These are phyloP conservation scores for Myotis daubentonii DNA, from an alignment of 2,797 vertebrate genomes.

Conservation along the genomic window DNA sequence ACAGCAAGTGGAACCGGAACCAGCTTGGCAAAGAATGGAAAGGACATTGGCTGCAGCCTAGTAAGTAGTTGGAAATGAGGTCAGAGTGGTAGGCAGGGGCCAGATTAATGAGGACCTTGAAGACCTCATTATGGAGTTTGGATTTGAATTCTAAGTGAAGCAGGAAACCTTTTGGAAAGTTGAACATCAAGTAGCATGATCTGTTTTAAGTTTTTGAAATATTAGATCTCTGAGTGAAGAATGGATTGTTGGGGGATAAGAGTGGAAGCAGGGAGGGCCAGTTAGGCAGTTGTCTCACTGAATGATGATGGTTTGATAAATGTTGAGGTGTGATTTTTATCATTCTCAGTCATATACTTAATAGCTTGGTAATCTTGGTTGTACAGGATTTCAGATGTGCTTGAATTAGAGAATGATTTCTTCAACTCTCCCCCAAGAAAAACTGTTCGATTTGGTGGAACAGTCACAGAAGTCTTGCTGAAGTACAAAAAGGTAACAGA, in stretches of 20 bases:
- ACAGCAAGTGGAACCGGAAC: slow-evolving; percentile 20
- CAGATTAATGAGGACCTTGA: not conserved
- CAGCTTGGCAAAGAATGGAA: not conserved
- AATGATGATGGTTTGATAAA: not conserved
- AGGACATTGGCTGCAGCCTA: not conserved
- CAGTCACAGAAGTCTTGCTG: slow-evolving; percentile 88
- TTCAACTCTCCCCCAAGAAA: slow-evolving; percentile 91
- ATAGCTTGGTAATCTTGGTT: slow-evolving; percentile 57
- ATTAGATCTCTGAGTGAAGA: not conserved
- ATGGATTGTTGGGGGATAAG: not conserved
- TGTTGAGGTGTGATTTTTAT: not conserved
- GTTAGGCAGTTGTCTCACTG: not conserved
- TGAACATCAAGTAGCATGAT: not conserved
- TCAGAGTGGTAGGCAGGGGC: not conserved
- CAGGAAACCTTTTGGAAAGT: not conserved
- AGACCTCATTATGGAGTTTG: not conserved
- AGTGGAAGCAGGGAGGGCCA: not conserved
- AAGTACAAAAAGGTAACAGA: slow-evolving; percentile 89
- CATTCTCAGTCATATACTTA: slow-evolving; percentile 7
- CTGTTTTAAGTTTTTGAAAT: not conserved
- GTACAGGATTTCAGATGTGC: slow-evolving; percentile 73
- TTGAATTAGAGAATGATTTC: slow-evolving; percentile 86
- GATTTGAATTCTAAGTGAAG: not conserved
- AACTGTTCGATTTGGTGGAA: slow-evolving; percentile 94
- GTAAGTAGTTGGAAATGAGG: not conserved